Percentiles rank a stretch among this genome's conserved stretches.
Evolutionary conservation across 2,888 invertebrate genomes (phyloP).

Genomic region (Amphimallon solstitiale): DNA sequence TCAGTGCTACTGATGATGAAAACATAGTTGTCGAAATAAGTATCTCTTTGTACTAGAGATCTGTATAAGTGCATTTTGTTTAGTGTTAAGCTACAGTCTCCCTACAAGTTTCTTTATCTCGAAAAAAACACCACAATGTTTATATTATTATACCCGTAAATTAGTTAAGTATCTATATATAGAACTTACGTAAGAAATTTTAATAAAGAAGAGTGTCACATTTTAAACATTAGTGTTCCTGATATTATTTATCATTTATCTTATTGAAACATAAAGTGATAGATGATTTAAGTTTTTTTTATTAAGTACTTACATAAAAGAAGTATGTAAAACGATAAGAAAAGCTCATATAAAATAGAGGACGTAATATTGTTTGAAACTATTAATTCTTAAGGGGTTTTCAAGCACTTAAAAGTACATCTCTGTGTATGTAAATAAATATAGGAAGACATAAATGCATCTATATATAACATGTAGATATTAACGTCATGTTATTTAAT

Average conservation of each 20-base stretch:
- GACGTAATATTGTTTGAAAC: constrained; percentile 9
- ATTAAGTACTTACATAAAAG: neutral
- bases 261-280: neutral
- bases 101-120: too few relatives aligned
- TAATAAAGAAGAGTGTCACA: too few relatives aligned
- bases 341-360: neutral
- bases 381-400: constrained; percentile 9
- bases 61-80: too few relatives aligned
- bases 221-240: neutral
- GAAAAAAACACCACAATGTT: too few relatives aligned
- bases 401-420: constrained; percentile 2
- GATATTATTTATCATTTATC: neutral
- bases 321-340: neutral
- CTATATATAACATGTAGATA: neutral
- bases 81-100: too few relatives aligned
- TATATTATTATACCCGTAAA: too few relatives aligned
- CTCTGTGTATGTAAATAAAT: neutral
- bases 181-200: too few relatives aligned
- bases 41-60: too few relatives aligned
- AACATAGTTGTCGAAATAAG: too few relatives aligned
- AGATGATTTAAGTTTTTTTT: neutral
- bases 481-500: neutral
- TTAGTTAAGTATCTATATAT: too few relatives aligned
- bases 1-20: too few relatives aligned
- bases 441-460: neutral